Conservation (phyloP, 2,113 vertebrate species). For the Phasianus colchicus region DNA sequence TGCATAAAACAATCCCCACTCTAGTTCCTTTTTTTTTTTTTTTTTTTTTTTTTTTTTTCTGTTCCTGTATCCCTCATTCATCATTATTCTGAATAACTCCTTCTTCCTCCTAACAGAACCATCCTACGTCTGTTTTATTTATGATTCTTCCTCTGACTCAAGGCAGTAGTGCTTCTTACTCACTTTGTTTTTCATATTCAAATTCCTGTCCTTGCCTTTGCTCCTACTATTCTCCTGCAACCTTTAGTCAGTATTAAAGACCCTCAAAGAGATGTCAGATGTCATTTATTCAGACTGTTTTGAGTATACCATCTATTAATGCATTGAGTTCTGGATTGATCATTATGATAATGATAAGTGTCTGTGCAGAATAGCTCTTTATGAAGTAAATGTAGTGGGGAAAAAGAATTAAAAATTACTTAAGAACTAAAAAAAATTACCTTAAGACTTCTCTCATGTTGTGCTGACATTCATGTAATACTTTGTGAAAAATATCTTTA, state of each 20-base stretch:
- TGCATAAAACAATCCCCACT: background rate
- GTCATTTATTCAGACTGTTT: background rate
- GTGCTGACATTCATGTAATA: background rate
- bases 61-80: background rate
- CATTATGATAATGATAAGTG: background rate
- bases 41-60: background rate
- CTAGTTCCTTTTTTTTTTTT: background rate
- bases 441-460: background rate
- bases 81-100: background rate
- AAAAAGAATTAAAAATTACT: rapidly evolving
- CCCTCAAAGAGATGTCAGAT: background rate
- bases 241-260: background rate
- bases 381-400: background rate
- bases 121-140: background rate
- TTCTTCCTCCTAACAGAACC: background rate
- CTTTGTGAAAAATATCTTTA: background rate
- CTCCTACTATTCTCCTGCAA: background rate
- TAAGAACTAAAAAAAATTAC: background rate
- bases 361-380: background rate
- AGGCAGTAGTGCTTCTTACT: background rate
- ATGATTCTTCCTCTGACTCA: background rate
- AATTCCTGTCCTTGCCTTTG: background rate
- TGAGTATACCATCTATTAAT: background rate
- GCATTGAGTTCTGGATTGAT: background rate
- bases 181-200: background rate